Conservation (phyloP, 2,113 vertebrate species). For the Thalassoma bifasciatum region DNA sequence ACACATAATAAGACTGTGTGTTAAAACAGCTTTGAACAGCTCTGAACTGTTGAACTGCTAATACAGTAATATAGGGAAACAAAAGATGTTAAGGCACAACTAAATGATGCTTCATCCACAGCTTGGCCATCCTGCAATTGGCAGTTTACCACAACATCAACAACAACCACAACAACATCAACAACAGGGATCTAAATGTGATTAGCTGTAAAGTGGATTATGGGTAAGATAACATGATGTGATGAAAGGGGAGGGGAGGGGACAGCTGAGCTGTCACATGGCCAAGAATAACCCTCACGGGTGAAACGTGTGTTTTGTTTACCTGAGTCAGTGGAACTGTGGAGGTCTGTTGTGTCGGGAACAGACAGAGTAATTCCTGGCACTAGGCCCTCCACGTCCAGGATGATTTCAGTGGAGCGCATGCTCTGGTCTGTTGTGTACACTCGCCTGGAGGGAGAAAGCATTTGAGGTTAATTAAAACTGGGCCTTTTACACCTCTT, state of each 20-base stretch:
- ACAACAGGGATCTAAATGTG: conserved; percentile 39
- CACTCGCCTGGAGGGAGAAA: conserved; percentile 62
- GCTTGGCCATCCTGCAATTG: conserved; percentile 13
- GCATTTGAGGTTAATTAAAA: conserved; percentile 52
- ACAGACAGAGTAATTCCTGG: conserved; percentile 3
- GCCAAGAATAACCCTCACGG: conserved; percentile 33
- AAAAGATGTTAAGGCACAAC: neutral
- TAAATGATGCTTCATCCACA: conserved; percentile 2
- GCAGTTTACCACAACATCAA: conserved; percentile 17
- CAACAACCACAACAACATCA: neutral
- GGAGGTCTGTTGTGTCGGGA: conserved; percentile 37
- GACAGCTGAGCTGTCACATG: conserved; percentile 14
- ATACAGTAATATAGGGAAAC: neutral
- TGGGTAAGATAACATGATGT: conserved; percentile 47
- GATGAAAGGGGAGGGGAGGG: conserved; percentile 9
- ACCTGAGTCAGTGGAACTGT: conserved; percentile 67
- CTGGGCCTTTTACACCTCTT: conserved; percentile 15
- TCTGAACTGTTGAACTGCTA: neutral
- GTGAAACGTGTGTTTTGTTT: conserved; percentile 30
- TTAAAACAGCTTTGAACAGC: neutral
- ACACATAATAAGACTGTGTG: conserved; percentile 1
- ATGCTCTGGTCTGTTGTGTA: conserved; percentile 77
- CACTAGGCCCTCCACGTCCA: conserved; percentile 9
- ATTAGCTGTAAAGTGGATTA: conserved; percentile 72
- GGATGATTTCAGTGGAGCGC: conserved; percentile 23